These are phyloP conservation scores for Rhipidura dahli DNA, from an alignment of 2,113 vertebrate species.

Conservation along the genomic window DNA sequence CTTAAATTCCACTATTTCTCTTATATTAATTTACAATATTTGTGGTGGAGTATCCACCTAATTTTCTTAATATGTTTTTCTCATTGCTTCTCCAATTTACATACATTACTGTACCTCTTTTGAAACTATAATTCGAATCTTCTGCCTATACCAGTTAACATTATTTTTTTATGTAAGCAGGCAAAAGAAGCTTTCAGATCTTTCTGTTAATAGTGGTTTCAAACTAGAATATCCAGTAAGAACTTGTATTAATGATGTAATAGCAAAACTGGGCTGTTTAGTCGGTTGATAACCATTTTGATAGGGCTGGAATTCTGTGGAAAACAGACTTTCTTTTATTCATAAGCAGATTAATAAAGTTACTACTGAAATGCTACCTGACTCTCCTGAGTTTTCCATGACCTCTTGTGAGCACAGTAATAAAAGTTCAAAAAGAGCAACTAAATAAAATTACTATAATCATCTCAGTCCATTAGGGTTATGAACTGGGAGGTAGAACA, in stretches of 20 bases:
- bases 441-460: not conserved
- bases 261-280: not conserved
- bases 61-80: not conserved
- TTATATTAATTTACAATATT: not conserved
- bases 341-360: not conserved
- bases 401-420: not conserved
- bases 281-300: not conserved
- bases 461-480: not conserved
- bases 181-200: not conserved
- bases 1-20: not conserved
- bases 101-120: not conserved
- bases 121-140: not conserved
- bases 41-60: not conserved
- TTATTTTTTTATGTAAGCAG: not conserved
- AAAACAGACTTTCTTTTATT: not conserved
- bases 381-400: not conserved
- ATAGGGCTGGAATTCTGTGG: not conserved
- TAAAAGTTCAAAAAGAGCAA: not conserved
- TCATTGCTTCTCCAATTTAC: not conserved
- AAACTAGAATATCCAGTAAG: not conserved
- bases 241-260: not conserved
- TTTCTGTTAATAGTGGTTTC: not conserved
- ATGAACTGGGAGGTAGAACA: not conserved
- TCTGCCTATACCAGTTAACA: not conserved
- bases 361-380: not conserved